Evolutionary conservation across 2,888 invertebrate species (phyloP), one percentile per base, ranked within the genome.

Genomic region (Dexiosoma caninum): DNA sequence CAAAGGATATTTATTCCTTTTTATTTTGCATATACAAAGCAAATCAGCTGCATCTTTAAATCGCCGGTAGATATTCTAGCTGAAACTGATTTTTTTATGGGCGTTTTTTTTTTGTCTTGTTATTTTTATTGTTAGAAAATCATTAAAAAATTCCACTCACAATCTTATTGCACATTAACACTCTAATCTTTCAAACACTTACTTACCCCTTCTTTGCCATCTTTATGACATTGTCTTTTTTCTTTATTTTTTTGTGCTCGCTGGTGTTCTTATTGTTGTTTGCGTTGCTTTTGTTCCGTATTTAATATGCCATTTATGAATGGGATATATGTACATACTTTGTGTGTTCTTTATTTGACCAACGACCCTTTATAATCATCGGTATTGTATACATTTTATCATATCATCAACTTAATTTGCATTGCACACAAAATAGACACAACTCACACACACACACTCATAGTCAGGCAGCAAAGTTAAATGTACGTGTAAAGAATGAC

Each of bases 311-410:
- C 51, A 64, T 78, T 77, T 81, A 77, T 81, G 76, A 81, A 77
- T 77, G 77, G 69, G 64, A 75, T 72, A 85, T n/a, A n/a, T n/a
- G n/a, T n/a, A n/a, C n/a, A n/a, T 85, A 83, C 85, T 86, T 86
- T 86, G 70, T 81, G 70, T 74, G 78, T 69, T 72, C 72, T 64
- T 74, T 81, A 69, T 81, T 77, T 78, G 81, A 74, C 79, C 78
- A 53, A 75, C 62, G 77, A 82, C 76, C 77, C 82, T 77, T 82
- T 80, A 83, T 84, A 83, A 77, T 77, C 80, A 71, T 82, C 78
- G 81, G 76, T 79, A 79, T 83, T 83, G 78, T 82, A 83, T 81
- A 81, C 78, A 82, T 82, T 83, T 82, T 83, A 83, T 82, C 83
- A 78, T 78, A 81, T 81, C 81, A 81, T 78, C 81, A 81, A 78